Base-by-base conservation (phyloP, 1,140 invertebrate species). In the Zaprionus gabonicus region DNA sequence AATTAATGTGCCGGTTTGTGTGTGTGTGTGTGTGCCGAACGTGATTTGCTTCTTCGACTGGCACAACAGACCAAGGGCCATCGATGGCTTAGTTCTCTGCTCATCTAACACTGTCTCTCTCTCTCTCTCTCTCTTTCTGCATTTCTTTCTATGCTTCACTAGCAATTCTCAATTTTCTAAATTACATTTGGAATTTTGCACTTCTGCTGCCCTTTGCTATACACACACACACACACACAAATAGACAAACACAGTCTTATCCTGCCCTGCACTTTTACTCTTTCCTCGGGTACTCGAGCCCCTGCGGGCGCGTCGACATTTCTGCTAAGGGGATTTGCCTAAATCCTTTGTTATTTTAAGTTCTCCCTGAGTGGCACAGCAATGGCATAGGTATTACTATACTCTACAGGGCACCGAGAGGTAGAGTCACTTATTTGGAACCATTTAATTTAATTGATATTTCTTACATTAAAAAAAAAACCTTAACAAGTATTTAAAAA, bases 101-200 rank as follows among this genome's bases (percentile, higher is more conserved):
- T 34, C 41, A 49, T 41, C 55, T 27, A 34, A 20, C 12, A 38
- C 36, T 38, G 36, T 20, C 17, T 36, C 51, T 15, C 51, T 53
- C 31, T 6, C 38, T 15, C 13, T 38, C 57, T 3, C 34, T 23
- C 13, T 41, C 1, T 36, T 5, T 10, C 12, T 55, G 46, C 15
- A 25, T 46, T n/a, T 13, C 36, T 28, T 44, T 13, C n/a, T 27
- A 36, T 73, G 58, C 56, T 53, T 62, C 49, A 44, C 49, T 72
- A 67, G 57, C 56, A 65, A 63, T 75, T 71, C 56, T 72, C 83
- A 82, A 87, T 86, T 86, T 85, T 86, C 80, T 71, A 86, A 86
- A 86, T 87, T 87, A 86, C 82, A 87, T 86, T 87, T 82, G 59
- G 63, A 72, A 71, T 86, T 85, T 86, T 85, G 82, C 82, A 82